Base-by-base conservation (phyloP, 37 sponge, comb jelly and placozoan genomes). In the Geodia barretti region DNA sequence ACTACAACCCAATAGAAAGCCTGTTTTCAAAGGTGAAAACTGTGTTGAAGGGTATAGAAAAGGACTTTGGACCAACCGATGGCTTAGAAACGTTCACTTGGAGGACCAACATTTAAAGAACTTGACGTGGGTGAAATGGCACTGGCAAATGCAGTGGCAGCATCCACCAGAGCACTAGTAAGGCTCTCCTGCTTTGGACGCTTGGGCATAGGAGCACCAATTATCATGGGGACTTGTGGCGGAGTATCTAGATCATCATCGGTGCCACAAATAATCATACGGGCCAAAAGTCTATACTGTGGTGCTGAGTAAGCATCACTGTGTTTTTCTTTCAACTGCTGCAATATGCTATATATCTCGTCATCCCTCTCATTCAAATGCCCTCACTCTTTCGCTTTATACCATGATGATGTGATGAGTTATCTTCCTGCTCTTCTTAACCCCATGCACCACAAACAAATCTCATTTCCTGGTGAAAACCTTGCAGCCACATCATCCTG, bases 171-270 rank as follows among this genome's bases (percentile, higher is more conserved):
- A 5, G 73, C 73, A 36, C 72, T 74, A 41, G 73, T 36, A 9
- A 82, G 34, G 26, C 64, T 23, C n/a, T 72, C 74, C 64, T 72
- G 41, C 28, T 47, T 73, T 4, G 31, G 70, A 39, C 43, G 63
- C 47, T 82, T 82, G 7, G 30, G 32, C n/a, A n/a, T n/a, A 24
- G 65, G 20, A 21, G 31, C 11, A 2, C 83, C 83, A 31, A 74
- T 82, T 24, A 82, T 73, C 74, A 82, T 82, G 26, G 74, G 83
- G 8, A 82, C 74, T 21, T 38, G 64, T 21, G 83, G 83, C 26
- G 83, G 74, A 33, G 72, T 47, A 24, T 73, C 47, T 23, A 26
- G 37, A 29, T 68, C 69, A 25, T 72, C 74, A 82, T 82, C 74
- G 3, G 36, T 26, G 26, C 83, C 83, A 41, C 21, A 1, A 4